Evolutionary conservation across 2,888 invertebrate genomes (phyloP).

Genomic region (Tipula unca): DNA sequence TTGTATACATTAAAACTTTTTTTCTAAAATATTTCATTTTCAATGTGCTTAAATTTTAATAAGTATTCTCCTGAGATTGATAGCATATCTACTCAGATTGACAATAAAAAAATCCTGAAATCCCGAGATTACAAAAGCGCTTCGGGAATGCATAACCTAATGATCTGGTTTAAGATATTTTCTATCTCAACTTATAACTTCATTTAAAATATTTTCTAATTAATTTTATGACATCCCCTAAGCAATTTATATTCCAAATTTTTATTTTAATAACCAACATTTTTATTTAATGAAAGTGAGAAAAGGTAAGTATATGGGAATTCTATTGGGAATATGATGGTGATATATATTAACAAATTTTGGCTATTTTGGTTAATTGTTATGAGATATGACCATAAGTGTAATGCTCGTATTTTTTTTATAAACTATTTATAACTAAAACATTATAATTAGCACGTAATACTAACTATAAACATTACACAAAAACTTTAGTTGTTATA

Average conservation of each 20-base stretch:
- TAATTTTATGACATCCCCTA: background rate
- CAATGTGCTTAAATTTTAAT: no score
- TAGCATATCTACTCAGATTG: no score
- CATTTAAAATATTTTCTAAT: background rate
- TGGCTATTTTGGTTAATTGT: background rate
- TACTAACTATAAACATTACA: no score
- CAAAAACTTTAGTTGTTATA: no score
- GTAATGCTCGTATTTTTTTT: no score
- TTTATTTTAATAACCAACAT: background rate
- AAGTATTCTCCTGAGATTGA: no score
- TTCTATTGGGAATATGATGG: background rate
- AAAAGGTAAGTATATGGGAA: background rate
- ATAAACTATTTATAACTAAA: no score
- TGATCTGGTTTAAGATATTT: background rate
- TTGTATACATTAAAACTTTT: no score
- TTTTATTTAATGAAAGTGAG: background rate
- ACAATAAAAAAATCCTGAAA: no score
- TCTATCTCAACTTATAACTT: background rate
- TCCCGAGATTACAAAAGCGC: no score
- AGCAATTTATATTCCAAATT: background rate
- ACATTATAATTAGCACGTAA: no score
- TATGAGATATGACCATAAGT: background rate
- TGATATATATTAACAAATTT: background rate
- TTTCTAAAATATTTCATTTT: no score
- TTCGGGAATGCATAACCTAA: background rate